A percentile compares a stretch with the other conserved stretches of the same genome.
These are phyloP conservation scores for Rhinoptilus africanus DNA, from an alignment of 2,113 vertebrate species.

Conservation along the genomic window DNA sequence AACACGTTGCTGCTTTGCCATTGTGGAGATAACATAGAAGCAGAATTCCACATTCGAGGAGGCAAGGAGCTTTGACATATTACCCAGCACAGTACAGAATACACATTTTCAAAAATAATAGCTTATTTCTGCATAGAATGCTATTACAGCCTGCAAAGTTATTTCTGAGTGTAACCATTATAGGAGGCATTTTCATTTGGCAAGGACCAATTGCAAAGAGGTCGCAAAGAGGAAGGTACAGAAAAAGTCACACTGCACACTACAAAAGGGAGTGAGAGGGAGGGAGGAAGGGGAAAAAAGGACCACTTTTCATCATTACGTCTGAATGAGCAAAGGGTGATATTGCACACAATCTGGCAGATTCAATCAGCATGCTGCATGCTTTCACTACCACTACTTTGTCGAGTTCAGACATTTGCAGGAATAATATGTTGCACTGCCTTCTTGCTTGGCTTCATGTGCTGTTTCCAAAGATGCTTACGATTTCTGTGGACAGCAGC, in stretches of 20 bases:
- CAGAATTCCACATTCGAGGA: not conserved
- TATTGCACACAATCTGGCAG: not conserved
- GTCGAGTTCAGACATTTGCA: not conserved
- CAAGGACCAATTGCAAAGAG: not conserved
- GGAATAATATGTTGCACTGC: not conserved
- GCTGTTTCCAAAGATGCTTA: not conserved
- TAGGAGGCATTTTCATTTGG: not conserved
- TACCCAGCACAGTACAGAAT: not conserved
- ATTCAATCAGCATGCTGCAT: not conserved
- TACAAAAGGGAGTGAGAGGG: not conserved
- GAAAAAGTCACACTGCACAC: not conserved
- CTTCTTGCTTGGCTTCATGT: not conserved
- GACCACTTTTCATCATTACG: not conserved
- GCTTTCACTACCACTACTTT: not conserved
- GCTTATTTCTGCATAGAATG: not conserved
- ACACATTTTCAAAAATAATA: conserved; percentile 12
- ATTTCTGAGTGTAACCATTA: not conserved
- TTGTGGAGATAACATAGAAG: not conserved
- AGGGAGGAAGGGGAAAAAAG: not conserved
- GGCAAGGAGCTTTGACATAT: not conserved
- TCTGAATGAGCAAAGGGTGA: not conserved
- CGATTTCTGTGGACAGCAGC: not conserved
- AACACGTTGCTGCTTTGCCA: not conserved
- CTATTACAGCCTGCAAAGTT: not conserved
- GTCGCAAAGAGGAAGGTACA: not conserved